Conservation (phyloP, 1,140 invertebrate genomes). For the Drosophila ogumai region DNA sequence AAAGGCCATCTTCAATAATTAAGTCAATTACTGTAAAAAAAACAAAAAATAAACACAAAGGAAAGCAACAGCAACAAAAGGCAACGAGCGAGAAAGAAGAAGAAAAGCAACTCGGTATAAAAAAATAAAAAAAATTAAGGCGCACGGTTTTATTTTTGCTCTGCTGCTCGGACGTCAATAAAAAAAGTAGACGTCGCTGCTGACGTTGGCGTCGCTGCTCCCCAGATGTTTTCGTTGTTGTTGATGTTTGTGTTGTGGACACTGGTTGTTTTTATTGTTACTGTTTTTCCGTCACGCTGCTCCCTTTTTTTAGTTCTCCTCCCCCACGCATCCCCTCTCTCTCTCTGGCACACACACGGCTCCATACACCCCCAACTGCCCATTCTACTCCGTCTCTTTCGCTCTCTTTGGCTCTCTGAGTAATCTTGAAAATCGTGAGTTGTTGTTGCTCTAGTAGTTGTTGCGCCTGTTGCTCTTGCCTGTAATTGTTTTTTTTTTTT, state of each 20-base stretch:
- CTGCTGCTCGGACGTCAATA: constrained; percentile 47
- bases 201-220: constrained; percentile 39
- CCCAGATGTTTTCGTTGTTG: constrained; percentile 9
- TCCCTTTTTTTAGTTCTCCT: constrained; percentile 13
- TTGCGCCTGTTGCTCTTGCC: constrained; percentile 48
- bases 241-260: constrained; percentile 21
- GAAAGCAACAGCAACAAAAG: constrained; percentile 14
- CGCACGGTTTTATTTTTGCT: constrained; percentile 49
- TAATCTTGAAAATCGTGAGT: constrained; percentile 78
- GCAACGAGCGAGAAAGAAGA: constrained; percentile 11
- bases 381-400: constrained; percentile 12
- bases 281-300: constrained; percentile 18
- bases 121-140: constrained; percentile 39
- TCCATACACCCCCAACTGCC: constrained; percentile 15
- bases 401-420: constrained; percentile 47
- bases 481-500: constrained; percentile 34
- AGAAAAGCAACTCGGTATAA: constrained; percentile 30
- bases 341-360: constrained; percentile 13
- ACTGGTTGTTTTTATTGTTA: constrained; percentile 12
- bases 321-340: constrained; percentile 4
- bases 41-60: constrained; percentile 10
- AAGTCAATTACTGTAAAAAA: constrained; percentile 24
- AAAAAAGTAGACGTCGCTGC: constrained; percentile 25
- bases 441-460: constrained; percentile 48
- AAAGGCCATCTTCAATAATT: constrained; percentile 19